A percentile compares a stretch with the other conserved stretches of the same genome.
Conservation (phyloP, 2,888 invertebrate genomes). For the Augiades crinisus region DNA sequence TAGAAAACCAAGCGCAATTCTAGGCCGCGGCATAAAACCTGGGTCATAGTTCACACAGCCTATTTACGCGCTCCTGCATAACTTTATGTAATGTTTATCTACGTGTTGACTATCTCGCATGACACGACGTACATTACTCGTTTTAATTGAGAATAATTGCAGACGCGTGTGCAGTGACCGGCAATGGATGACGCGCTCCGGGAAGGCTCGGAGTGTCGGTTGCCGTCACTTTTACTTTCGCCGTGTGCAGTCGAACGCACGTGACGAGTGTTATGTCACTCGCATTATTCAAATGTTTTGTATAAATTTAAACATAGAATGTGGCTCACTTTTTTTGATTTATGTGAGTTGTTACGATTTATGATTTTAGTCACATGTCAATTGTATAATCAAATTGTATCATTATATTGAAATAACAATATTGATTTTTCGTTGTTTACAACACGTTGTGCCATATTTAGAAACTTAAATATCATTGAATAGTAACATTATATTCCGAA, state of each 20-base stretch:
- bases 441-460: too few species aligned
- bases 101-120: conserved; percentile 18
- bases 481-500: too few species aligned
- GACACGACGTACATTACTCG: conserved; percentile 16
- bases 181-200: conserved; percentile 12
- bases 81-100: conserved; percentile 28
- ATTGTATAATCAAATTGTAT: too few species aligned
- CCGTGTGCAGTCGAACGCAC: conserved; percentile 19
- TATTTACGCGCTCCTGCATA: conserved; percentile 31
- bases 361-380: background rate
- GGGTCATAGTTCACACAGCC: conserved; percentile 44
- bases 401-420: background rate
- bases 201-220: background rate
- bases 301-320: conserved; percentile 19
- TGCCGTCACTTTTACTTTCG: conserved; percentile 34
- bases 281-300: conserved; percentile 22
- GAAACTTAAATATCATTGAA: too few species aligned
- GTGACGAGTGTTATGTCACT: conserved; percentile 21
- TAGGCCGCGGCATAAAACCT: conserved; percentile 31
- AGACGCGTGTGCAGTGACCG: conserved; percentile 21
- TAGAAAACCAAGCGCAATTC: conserved; percentile 4
- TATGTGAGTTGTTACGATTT: background rate
- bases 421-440: background rate
- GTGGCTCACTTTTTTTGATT: conserved; percentile 17
- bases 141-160: conserved; percentile 13